Evolutionary conservation across 2,113 vertebrate genomes (phyloP).

Genomic region (Siniperca knerii): DNA sequence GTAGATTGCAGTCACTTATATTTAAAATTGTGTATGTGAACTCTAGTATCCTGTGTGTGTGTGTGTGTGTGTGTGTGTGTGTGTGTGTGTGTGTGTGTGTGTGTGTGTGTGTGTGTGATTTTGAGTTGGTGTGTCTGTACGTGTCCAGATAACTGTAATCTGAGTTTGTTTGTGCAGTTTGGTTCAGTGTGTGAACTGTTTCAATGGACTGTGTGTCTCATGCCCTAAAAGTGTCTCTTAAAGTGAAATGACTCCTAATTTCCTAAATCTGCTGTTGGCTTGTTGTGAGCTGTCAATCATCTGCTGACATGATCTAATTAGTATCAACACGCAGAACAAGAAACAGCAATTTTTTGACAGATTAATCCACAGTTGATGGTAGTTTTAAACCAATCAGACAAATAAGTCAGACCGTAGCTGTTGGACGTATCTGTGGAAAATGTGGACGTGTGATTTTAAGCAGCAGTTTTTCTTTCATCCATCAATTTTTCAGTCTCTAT

Average conservation of each 20-base stretch:
- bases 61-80: background rate
- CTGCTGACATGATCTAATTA: background rate
- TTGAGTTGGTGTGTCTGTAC: background rate
- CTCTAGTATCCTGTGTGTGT: background rate
- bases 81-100: background rate
- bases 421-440: background rate
- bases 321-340: background rate
- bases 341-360: background rate
- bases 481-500: background rate
- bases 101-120: background rate
- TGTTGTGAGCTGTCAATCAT: constrained; percentile 1
- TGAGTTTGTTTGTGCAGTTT: background rate
- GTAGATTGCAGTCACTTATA: background rate
- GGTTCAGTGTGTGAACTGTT: background rate
- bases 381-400: background rate
- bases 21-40: too few species aligned
- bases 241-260: background rate
- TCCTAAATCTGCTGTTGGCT: background rate
- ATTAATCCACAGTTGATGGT: background rate
- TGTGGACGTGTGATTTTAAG: background rate
- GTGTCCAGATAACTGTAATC: background rate
- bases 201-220: background rate
- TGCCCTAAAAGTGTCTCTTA: background rate
- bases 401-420: background rate
- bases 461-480: constrained; percentile 23